A percentile compares a stretch with the other conserved stretches of the same genome.
These are phyloP conservation scores for Palloptera scutellata DNA, from an alignment of 2,888 invertebrate genomes.

Conservation along the genomic window DNA sequence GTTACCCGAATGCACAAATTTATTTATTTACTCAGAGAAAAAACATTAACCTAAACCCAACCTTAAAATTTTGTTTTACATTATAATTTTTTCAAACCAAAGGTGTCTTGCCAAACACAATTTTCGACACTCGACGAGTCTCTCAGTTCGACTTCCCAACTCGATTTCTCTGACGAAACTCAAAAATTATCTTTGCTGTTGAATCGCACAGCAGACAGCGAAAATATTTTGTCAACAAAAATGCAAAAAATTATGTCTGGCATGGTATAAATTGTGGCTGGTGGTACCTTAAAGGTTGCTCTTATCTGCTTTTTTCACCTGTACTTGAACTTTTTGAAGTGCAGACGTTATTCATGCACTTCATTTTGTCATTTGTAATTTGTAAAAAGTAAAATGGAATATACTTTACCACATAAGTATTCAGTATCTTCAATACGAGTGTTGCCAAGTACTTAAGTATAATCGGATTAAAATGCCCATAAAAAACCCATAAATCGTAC, in stretches of 20 bases:
- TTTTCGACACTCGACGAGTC: conserved; percentile 18
- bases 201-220: conserved; percentile 3
- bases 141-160: neutral
- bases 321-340: conserved; percentile 44
- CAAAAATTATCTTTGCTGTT: conserved; percentile 14
- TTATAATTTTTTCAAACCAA: neutral
- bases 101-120: conserved; percentile 29
- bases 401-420: too few relatives aligned
- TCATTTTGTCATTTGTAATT: conserved; percentile 12
- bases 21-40: neutral
- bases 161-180: conserved; percentile 21
- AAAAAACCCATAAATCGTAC: too few relatives aligned
- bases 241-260: neutral
- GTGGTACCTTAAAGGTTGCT: neutral
- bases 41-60: conserved; percentile 7
- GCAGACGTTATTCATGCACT: conserved; percentile 28
- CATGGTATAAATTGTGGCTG: neutral
- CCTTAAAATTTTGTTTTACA: conserved; percentile 16
- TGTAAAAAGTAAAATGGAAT: neutral
- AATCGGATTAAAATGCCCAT: too few relatives aligned
- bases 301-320: conserved; percentile 39
- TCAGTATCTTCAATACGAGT: too few relatives aligned
- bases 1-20: neutral
- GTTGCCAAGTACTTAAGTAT: too few relatives aligned
- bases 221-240: too few relatives aligned